Evolutionary conservation across 2,888 invertebrate genomes (phyloP), one percentile per base, ranked within the genome.

Genomic region (Aphrophora alni): DNA sequence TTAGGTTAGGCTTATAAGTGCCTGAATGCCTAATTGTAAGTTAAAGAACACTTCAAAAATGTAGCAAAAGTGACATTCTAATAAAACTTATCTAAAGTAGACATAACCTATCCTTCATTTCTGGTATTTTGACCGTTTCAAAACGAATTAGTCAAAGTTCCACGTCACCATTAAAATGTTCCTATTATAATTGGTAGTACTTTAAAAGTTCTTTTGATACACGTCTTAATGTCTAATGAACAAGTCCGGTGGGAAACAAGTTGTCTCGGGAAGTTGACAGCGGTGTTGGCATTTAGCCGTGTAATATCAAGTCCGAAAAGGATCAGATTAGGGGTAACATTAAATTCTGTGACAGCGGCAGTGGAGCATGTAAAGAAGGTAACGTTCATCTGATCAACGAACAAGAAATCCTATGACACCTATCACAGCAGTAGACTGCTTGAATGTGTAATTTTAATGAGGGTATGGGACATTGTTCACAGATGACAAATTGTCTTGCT

Each of bases 401-500:
- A 59, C 59, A 59, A 59, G 21, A 8, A 21, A 59, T 59, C 59
- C 59, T 59, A 59, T 59, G 59, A 21, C 59, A 59, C 59, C 59
- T 59, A 59, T 59, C 59, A 59, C 59, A 59, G 59, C 59, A 59
- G n/a, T 21, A 2, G 59, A 69, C 77, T 69, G 77, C 38, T 77
- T 21, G 38, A 28, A 77, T 77, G 77, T 38, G 71, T 77, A 38
- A 77, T 77, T 77, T 77, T 77, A 77, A 77, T 77, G 77, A 77
- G 77, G 59, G 2, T 21, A 59, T 44, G 59, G 59, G 21, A 59
- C 59, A 59, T 59, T 59, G 59, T 59, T 21, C 59, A 59, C 59
- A 21, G 59, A 59, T 59, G 59, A 59, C 59, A 59, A 59, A 59
- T 59, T 59, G 59, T 59, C 59, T 59, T 59, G 59, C 59, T 59